Evolutionary conservation across 2,113 vertebrate species (phyloP), one percentile per base, ranked within the genome.

Genomic region (Chaetodon trifascialis): DNA sequence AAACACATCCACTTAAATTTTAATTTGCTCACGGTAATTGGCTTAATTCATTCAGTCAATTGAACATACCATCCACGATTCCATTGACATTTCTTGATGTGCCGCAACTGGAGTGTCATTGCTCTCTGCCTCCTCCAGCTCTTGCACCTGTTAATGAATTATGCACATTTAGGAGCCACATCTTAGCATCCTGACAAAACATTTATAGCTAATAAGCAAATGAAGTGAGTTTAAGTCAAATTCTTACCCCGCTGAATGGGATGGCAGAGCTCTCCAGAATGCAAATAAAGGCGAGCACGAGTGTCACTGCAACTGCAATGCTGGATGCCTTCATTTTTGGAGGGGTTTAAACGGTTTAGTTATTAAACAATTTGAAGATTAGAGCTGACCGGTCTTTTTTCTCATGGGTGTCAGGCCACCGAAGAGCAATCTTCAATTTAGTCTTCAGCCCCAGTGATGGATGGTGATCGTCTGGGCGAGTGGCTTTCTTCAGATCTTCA

Each of bases 241-340:
- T 76, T 70, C 93, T 93, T 86, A 96, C 95, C 94, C 88, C 89
- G 5, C 64, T 34, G 69, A 92, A 86, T 9, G 95, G 94, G 58
- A 93, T 38, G 4, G 93, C 91, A 8, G 90, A 79, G 86, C 84
- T 88, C 79, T 90, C 79, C 69, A 89, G 59, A 60, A 93, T 59
- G 89, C 91, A 94, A 81, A 93, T 55, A 86, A 95, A 95, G 82
- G 89, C 84, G 11, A 95, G 79, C 90, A 95, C 81, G 91, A 95
- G 85, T 85, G 87, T 89, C 88, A 94, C 92, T 89, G 90, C 92
- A 90, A 93, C 91, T 86, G 90, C 89, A 86, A 95, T 88, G 84
- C 88, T 90, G 69, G 91, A 91, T 66, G 87, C 84, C 91, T 94
- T 96, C 95, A 95, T 96, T 86, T 85, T 94, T 2, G 54, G 0